Evolutionary conservation across 2,113 vertebrate genomes (phyloP), one percentile per base, ranked within the genome.

Genomic region (Pandion haliaetus): DNA sequence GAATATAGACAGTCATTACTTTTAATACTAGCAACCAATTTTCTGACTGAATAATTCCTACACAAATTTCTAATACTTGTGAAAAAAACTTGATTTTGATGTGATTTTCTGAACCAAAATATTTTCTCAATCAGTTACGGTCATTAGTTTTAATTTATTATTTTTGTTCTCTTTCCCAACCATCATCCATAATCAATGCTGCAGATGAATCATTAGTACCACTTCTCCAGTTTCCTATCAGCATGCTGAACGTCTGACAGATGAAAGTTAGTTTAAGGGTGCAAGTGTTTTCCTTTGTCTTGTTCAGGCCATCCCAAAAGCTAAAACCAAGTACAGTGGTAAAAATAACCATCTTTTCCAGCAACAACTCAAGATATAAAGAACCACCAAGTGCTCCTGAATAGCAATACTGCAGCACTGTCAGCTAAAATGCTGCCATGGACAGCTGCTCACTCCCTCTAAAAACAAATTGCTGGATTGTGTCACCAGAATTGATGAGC

Each of bases 401-500:
- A n/a, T 6, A 72, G 73, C 86, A 85, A n/a, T 66, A 49, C 40
- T 58, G 58, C 58, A 80, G 89, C 62, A 58, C 40, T 38, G 77
- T 90, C 95, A 96, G 94, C 86, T 85, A 79, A 95, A 97, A 91
- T 20, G 58, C 86, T 95, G 65, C 70, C 70, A 65, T 1, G 45
- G 67, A 82, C 95, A 97, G 91, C 91, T 94, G 85, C 88, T 95
- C 70, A 17, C 44, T 91, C 89, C 14, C 49, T 93, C 94, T 95
- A 89, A 95, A 97, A 95, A 93, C 79, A 96, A 82, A 89, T 47
- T 65, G 72, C 62, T 72, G 73, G 73, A 85, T 91, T 73, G 61
- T 94, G 91, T 69, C 80, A 70, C 70, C 62, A 82, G 81, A 95
- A 95, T 16, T 87, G 93, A 94, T 93, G 58, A 97, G 62, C 58